Conservation (phyloP, 2,113 vertebrate genomes). For the Pelecanus crispus region DNA sequence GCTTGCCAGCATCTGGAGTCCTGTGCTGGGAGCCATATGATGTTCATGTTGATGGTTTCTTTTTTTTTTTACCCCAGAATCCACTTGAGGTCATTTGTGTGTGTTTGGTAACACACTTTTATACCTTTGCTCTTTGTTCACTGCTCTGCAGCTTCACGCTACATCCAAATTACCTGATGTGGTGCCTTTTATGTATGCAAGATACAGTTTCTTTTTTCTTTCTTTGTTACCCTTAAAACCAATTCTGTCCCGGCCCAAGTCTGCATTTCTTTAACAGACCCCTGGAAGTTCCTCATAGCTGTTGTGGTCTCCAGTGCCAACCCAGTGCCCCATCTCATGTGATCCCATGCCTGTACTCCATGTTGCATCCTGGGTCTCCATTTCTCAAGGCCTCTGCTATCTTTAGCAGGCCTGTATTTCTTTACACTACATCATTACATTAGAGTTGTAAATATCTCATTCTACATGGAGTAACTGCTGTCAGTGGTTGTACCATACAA, state of each 20-base stretch:
- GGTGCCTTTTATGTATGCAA: not conserved
- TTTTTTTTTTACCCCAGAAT: not conserved
- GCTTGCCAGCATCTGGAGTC: not conserved
- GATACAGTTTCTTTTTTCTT: not conserved
- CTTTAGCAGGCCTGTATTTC: not conserved
- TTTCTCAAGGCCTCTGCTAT: not conserved
- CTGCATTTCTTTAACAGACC: not conserved
- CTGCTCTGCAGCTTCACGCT: not conserved
- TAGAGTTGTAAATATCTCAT: not conserved
- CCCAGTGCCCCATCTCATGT: not conserved
- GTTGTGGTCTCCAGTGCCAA: not conserved
- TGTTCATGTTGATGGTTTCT: not conserved
- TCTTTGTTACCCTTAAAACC: not conserved
- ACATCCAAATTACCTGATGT: too few relatives aligned
- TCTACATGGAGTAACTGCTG: not conserved
- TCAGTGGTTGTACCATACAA: not conserved
- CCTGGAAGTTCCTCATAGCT: not conserved
- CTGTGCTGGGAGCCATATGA: not conserved
- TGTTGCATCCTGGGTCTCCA: not conserved
- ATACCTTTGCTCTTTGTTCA: not conserved
- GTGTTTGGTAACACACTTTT: not conserved
- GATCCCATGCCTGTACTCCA: fast-evolving
- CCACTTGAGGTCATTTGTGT: not conserved
- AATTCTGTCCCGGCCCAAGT: not conserved
- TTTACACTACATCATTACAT: not conserved